Evolutionary conservation across 2,113 vertebrate species (phyloP).

Genomic region (Struthio camelus): DNA sequence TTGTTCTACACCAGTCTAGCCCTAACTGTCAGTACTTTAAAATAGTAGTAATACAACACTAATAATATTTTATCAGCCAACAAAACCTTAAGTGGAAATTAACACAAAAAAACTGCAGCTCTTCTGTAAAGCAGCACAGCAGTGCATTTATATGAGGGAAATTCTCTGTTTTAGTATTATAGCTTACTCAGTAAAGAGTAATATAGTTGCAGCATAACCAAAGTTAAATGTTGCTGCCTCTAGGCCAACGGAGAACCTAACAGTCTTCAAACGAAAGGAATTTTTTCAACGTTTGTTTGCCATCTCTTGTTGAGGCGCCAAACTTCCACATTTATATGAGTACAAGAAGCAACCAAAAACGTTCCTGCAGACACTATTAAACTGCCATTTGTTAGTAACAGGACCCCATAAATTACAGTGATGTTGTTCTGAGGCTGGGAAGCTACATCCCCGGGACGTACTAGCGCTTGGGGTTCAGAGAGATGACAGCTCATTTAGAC

Average conservation of each 20-base stretch:
- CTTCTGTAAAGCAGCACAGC: neutral
- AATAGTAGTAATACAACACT: neutral
- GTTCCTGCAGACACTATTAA: slow-evolving; percentile 1
- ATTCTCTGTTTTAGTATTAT: neutral
- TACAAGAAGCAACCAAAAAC: neutral
- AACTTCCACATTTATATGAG: slow-evolving; percentile 1
- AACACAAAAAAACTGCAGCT: neutral
- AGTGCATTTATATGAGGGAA: neutral
- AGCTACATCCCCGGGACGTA: neutral
- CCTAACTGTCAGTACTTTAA: neutral
- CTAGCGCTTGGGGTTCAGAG: neutral
- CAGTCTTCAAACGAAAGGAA: neutral
- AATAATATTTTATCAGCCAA: neutral
- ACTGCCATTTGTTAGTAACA: neutral
- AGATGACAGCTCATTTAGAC: neutral
- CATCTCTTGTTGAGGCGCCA: slow-evolving; percentile 13
- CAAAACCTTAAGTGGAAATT: slow-evolving; percentile 1
- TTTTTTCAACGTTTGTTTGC: neutral
- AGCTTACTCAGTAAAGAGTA: neutral
- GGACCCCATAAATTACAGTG: slow-evolving; percentile 28
- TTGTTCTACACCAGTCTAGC: neutral
- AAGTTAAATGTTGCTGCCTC: slow-evolving; percentile 31
- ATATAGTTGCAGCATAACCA: neutral
- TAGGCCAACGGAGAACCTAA: neutral
- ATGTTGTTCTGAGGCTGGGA: neutral